These are phyloP conservation scores for Acropora tenuis DNA, from an alignment of 64 coral and sea anemone species.

Conservation along the genomic window DNA sequence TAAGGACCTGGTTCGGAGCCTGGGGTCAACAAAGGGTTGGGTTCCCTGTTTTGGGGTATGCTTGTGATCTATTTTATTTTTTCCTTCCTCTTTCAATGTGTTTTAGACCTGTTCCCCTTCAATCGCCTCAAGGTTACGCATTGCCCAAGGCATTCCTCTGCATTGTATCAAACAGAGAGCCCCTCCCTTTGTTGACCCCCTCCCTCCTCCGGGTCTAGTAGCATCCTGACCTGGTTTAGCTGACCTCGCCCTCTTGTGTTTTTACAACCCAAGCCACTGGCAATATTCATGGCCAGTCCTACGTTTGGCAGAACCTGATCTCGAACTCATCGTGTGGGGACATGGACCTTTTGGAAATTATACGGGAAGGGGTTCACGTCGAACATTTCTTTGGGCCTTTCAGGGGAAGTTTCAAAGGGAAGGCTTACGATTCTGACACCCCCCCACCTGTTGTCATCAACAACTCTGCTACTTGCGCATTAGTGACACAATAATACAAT, in stretches of 20 bases:
- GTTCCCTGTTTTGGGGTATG: not conserved
- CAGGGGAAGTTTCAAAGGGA: too few relatives aligned
- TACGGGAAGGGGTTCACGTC: too few relatives aligned
- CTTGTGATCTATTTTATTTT: not conserved
- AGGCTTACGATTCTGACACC: too few relatives aligned
- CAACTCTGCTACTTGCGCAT: too few relatives aligned
- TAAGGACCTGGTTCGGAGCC: not conserved
- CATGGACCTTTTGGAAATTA: too few relatives aligned
- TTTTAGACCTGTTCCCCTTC: not conserved
- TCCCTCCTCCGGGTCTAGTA: not conserved
- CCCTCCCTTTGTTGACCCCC: constrained; percentile 2
- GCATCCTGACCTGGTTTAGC: constrained; percentile 3
- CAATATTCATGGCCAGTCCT: constrained; percentile 8
- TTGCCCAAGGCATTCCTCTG: constrained; percentile 8
- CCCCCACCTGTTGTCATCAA: too few relatives aligned
- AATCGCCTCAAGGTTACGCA: not conserved
- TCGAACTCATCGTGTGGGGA: too few relatives aligned
- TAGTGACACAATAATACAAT: too few relatives aligned
- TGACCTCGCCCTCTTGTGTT: not conserved
- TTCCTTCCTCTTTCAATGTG: not conserved
- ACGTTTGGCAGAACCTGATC: not conserved
- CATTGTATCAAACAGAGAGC: not conserved
- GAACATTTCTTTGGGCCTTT: too few relatives aligned
- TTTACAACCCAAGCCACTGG: not conserved
- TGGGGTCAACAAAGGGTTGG: not conserved